Base-by-base conservation (phyloP, 2,113 vertebrate species). In the Lota lota region DNA sequence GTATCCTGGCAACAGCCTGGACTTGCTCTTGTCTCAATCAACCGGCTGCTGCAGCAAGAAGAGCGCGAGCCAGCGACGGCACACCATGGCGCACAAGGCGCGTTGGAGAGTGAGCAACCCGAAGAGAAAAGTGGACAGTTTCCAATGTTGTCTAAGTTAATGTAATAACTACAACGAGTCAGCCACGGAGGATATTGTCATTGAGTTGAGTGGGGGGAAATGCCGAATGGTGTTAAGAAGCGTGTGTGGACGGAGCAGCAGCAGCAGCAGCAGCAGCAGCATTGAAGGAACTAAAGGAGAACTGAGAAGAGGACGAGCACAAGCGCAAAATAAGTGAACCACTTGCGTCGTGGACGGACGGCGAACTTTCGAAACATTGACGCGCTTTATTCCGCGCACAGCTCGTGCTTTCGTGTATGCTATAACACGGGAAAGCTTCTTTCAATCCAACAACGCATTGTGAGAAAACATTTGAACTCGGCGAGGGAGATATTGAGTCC, bases 1-100 rank as follows among this genome's bases (percentile, higher is more conserved):
- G 91, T 92, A 79, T 88, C 91, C 79, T 63, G 83, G 91, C 91
- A 93, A 92, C 91, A 88, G 70, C 60, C 77, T 58, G 70, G 40
- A 12, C 40, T 47, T 8, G 7, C 40, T 47, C 79, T 75, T 66
- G 3, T 57, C 65, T 88, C 81, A 79, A 75, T 87, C 80, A 64
- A 64, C 58, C 53, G 61, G 71, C 83, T 81, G 70, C 21, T 51
- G 40, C 62, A 11, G 61, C 61, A 1, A 1, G 71, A 63, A 6
- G 73, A 63, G 63, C 69, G 33, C 47, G 78, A 58, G 22, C 47
- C 66, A 74, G 76, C 65, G 62, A 83, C 77, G 80, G 75, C 69
- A 33, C 4, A 33, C 28, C 84, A 88, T 87, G 85, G 81, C 86
- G 85, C 84, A 81, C 76, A 85, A 77, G 80, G 84, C 76, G 72